Percentiles rank a stretch among this genome's conserved stretches.
Conservation (phyloP, 2,113 vertebrate genomes). For the Protobothrops mucrosquamatus region DNA sequence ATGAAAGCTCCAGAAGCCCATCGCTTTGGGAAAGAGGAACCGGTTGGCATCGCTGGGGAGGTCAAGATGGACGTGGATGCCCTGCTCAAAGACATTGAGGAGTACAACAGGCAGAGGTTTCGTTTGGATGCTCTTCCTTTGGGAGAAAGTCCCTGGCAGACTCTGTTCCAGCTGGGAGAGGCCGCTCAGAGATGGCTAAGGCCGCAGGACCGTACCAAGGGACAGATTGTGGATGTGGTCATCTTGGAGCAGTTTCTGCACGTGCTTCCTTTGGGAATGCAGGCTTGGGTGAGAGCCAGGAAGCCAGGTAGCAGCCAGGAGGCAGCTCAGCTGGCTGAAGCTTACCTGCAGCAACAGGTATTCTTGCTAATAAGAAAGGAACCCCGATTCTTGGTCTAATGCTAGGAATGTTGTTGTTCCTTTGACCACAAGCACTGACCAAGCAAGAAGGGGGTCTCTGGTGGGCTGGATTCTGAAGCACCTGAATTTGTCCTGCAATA, state of each 20-base stretch:
- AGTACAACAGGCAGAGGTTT: not conserved
- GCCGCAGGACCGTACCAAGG: not conserved
- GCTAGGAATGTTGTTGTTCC: not conserved
- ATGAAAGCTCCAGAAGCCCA: not conserved
- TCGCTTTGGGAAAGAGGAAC: not conserved
- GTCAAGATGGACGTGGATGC: not conserved
- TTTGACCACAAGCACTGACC: not conserved
- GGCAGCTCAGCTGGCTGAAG: conserved; percentile 18
- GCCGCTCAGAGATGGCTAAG: not conserved
- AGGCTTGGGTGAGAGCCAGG: conserved; percentile 14
- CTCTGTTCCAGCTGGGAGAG: not conserved
- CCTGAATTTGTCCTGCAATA: not conserved
- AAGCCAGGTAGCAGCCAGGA: conserved; percentile 1
- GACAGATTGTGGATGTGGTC: conserved; percentile 6
- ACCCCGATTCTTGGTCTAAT: not conserved
- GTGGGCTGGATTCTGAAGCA: not conserved
- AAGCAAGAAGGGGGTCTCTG: not conserved
- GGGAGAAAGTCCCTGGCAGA: conserved; percentile 9
- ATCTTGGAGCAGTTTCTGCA: conserved; percentile 23
- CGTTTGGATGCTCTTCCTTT: not conserved
- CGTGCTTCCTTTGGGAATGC: not conserved
- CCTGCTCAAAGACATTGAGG: not conserved
- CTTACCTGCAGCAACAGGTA: conserved; percentile 15
- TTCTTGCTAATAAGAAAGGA: not conserved
- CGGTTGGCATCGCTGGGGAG: not conserved